Base-by-base conservation (phyloP, 2,888 invertebrate species). In the Rhagonycha fulva region DNA sequence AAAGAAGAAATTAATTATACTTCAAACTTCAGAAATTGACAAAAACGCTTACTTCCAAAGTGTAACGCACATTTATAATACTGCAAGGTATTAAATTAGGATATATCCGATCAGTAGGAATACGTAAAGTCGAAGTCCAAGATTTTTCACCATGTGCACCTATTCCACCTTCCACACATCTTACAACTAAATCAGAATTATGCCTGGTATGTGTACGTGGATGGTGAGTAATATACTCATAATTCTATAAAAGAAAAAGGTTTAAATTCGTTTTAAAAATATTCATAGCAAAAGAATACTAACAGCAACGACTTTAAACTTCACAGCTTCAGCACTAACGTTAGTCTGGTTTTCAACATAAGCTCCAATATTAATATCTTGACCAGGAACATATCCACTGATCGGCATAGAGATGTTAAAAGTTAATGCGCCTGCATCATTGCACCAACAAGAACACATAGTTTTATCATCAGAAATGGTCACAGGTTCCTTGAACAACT, bases 311-410 rank as follows among this genome's bases (percentile, higher is more conserved):
- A 76, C 62, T 71, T 73, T 66, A 68, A 76, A 76, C 47, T 73
- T 71, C 4, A 76, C 73, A 12, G 5, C 2, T 61, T 76, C 62
- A 3, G 69, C 76, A 67, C 10, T 73, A 47, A 73, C 68, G 14
- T 73, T 76, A 12, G 94, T 94, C 81, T 91, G 90, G 86, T 96
- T 96, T 81, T 94, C 93, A 71, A 94, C 89, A 83, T 93, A 92
- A 66, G 94, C 89, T 66, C 90, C 90, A 11, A 95, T 88, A 0
- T 93, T 93, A 82, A 96, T 92, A 62, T 89, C 88, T 88, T 96
- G 95, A 0, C 95, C 95, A 1, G 94, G 92, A 63, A 94, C 93
- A 86, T 92, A 94, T 2, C 95, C 95, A 7, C 92, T 68, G 11
- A 23, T 26, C 12, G 76, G 76, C 4, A 76, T 9, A 47, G 76